Percentiles rank a stretch among this genome's conserved stretches.
Evolutionary conservation across 2,888 invertebrate species (phyloP).

Genomic region (Amorpha juglandis): DNA sequence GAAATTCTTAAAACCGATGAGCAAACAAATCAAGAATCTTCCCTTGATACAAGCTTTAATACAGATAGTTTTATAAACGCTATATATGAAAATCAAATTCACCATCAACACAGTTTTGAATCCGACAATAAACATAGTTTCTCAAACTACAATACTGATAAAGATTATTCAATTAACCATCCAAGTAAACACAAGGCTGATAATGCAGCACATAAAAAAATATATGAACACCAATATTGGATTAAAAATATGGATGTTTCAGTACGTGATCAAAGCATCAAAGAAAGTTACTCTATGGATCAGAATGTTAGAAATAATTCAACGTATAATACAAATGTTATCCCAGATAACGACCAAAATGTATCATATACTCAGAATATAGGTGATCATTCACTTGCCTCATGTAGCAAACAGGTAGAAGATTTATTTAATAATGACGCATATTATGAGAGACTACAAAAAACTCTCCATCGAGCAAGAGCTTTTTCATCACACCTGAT

Average conservation of each 20-base stretch:
- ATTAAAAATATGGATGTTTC: constrained; percentile 4
- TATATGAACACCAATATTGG: constrained; percentile 5
- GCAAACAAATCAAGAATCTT: neutral
- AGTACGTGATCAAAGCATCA: neutral
- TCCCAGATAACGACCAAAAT: neutral
- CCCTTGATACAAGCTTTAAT: neutral
- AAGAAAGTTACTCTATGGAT: neutral
- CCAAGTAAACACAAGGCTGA: neutral
- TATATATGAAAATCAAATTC: neutral
- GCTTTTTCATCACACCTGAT: constrained; percentile 50
- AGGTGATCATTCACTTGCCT: neutral
- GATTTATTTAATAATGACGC: constrained; percentile 31
- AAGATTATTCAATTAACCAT: neutral
- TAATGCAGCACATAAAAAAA: neutral
- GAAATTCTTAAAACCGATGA: neutral
- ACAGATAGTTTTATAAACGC: neutral
- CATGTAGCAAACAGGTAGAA: constrained; percentile 1
- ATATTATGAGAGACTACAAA: constrained; percentile 46
- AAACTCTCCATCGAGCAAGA: constrained; percentile 52
- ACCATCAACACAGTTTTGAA: constrained; percentile 5
- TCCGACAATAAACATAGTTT: neutral
- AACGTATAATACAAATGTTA: neutral
- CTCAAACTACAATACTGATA: neutral
- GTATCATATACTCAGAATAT: neutral
- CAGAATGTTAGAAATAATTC: neutral